phyloP scores from a whole-genome alignment of 2,113 vertebrate species.

The Capreolus pygargus region DNA sequence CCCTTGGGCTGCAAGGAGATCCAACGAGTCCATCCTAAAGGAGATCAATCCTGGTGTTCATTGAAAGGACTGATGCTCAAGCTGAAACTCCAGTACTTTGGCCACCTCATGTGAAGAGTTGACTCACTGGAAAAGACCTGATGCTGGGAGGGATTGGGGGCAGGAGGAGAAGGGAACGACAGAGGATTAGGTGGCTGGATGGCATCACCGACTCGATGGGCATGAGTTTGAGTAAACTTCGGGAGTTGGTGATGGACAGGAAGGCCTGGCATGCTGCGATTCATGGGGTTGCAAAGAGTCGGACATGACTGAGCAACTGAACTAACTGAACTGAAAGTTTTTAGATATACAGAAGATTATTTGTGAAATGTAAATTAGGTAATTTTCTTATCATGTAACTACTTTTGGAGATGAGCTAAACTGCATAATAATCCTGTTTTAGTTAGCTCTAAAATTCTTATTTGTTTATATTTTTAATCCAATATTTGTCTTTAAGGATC shows the following conservation, averaged over 20 bases:
- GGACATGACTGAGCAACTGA: neutral
- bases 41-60: too few relatives aligned
- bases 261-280: rapidly evolving
- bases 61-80: too few relatives aligned
- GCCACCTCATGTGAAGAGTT: too few relatives aligned
- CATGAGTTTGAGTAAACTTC: too few relatives aligned
- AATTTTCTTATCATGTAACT: neutral
- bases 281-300: neutral
- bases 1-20: too few relatives aligned
- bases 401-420: neutral
- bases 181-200: too few relatives aligned
- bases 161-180: too few relatives aligned
- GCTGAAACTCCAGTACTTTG: too few relatives aligned
- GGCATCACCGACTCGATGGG: too few relatives aligned
- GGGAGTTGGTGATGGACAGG: neutral
- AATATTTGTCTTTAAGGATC: neutral
- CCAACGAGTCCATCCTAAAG: too few relatives aligned
- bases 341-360: neutral
- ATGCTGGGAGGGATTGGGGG: too few relatives aligned
- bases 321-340: neutral
- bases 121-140: too few relatives aligned
- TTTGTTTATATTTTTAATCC: neutral
- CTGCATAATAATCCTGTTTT: neutral
- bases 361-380: neutral
- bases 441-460: neutral